Evolutionary conservation across 2,888 invertebrate genomes (phyloP).

Genomic region (Herminia tarsipennalis): DNA sequence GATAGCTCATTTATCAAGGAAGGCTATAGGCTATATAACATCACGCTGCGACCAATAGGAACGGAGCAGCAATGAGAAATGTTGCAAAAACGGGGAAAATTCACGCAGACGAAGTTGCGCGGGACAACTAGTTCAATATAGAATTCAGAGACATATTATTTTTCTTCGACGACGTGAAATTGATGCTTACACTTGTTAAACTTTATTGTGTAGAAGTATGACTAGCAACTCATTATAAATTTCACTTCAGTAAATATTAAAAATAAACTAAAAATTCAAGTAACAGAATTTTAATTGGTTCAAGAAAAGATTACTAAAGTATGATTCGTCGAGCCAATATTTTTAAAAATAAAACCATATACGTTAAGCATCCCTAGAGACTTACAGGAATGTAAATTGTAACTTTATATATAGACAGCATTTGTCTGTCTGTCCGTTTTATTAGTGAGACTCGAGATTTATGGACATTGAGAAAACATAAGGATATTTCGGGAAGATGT

Average conservation of each 20-base stretch:
- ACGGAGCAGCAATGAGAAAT: too few relatives aligned
- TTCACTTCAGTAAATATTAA: background rate
- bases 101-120: too few relatives aligned
- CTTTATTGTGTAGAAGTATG: too few relatives aligned
- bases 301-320: conserved; percentile 4
- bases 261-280: conserved; percentile 1
- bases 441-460: conserved; percentile 70
- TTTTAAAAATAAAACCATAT: conserved; percentile 6
- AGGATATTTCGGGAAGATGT: conserved; percentile 48
- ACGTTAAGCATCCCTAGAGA: conserved; percentile 30
- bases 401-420: conserved; percentile 57
- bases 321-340: background rate
- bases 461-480: conserved; percentile 59
- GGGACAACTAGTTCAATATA: too few relatives aligned
- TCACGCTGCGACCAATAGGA: too few relatives aligned
- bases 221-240: background rate
- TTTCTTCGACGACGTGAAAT: too few relatives aligned
- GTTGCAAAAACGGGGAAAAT: too few relatives aligned
- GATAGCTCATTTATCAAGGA: too few relatives aligned
- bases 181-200: too few relatives aligned
- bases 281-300: conserved; percentile 9
- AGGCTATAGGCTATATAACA: too few relatives aligned
- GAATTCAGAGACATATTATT: too few relatives aligned
- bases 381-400: conserved; percentile 71
- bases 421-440: conserved; percentile 76